Evolutionary conservation across 2,797 vertebrate species (phyloP), one percentile per base, ranked within the genome.

Genomic region (Vespertilio murinus): DNA sequence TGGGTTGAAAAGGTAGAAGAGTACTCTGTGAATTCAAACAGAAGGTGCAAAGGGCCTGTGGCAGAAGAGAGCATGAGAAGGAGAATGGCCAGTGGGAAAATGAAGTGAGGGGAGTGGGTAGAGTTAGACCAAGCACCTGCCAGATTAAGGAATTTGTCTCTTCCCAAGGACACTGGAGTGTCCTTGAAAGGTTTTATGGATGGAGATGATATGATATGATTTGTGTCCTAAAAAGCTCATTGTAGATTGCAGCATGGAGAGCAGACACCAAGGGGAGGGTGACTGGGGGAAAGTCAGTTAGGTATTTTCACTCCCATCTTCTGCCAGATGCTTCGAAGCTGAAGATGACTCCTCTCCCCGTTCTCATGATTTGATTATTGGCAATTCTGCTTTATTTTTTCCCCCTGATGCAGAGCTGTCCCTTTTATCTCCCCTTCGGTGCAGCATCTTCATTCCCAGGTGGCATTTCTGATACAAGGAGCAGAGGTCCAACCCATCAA

Each of bases 401-500:
- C 5, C 2, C 13, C 89, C 73, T 35, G 30, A 77, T 35, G 25
- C 82, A 38, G 25, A 71, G 47, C 67, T 70, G 28, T 45, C 64
- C 28, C 12, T 70, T 87, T 45, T 65, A 45, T 52, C 80, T 69
- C 22, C 56, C 64, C 9, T 69, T 73, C 33, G 4, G 6, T 3
- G 77, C 9, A 28, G 33, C 52, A 54, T 30, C 67, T 78, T 92
- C 65, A 45, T 69, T 84, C 94, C 92, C 64, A 86, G 84, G 94
- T 65, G 89, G 52, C 78, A 71, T 85, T 93, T 92, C 54, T 83
- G 93, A 92, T 74, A 61, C 87, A 30, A 67, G 52, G 75, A 65
- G 70, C 93, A 82, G 70, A 91, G 70, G 40, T 23, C 33, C 82
- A 94, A 47, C 73, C 45, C 93, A 82, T 92, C 90, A 90, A 94